Evolutionary conservation across 2,888 invertebrate species (phyloP).

Genomic region (Ormyrus thymus): DNA sequence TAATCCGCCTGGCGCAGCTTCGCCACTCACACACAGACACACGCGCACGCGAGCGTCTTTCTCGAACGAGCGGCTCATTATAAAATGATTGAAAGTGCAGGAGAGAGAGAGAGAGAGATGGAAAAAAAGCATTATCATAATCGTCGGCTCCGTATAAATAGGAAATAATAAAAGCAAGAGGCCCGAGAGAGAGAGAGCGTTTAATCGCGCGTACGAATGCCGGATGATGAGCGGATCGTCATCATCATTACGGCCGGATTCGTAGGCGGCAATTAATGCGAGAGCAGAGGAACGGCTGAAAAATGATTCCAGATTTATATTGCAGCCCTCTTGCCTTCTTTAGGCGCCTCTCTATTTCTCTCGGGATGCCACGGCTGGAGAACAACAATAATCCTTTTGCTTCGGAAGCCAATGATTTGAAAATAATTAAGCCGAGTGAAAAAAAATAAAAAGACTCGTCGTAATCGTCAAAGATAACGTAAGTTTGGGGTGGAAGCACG

Average conservation of each 20-base stretch:
- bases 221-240: slow-evolving; percentile 1
- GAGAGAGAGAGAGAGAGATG: not conserved
- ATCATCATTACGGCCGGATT: slow-evolving; percentile 24
- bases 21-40: no score
- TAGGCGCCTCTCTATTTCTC: slow-evolving; percentile 1
- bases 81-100: slow-evolving; percentile 44
- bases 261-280: slow-evolving; percentile 31
- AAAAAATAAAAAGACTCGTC: not conserved
- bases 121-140: slow-evolving; percentile 29
- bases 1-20: slow-evolving; percentile 2
- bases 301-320: slow-evolving; percentile 30
- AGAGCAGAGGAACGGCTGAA: slow-evolving; percentile 15
- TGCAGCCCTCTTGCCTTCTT: no score
- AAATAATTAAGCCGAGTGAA: not conserved
- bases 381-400: not conserved
- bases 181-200: not conserved
- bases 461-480: slow-evolving; percentile 2
- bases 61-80: slow-evolving; percentile 19
- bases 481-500: not conserved
- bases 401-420: not conserved
- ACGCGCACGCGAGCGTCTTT: not conserved
- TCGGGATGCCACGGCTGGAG: not conserved
- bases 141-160: not conserved
- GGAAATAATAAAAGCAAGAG: not conserved
- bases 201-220: slow-evolving; percentile 19